Percentiles rank a stretch among this genome's conserved stretches.
Evolutionary conservation across 2,113 vertebrate genomes (phyloP).

Genomic region (Gallinago undulata): DNA sequence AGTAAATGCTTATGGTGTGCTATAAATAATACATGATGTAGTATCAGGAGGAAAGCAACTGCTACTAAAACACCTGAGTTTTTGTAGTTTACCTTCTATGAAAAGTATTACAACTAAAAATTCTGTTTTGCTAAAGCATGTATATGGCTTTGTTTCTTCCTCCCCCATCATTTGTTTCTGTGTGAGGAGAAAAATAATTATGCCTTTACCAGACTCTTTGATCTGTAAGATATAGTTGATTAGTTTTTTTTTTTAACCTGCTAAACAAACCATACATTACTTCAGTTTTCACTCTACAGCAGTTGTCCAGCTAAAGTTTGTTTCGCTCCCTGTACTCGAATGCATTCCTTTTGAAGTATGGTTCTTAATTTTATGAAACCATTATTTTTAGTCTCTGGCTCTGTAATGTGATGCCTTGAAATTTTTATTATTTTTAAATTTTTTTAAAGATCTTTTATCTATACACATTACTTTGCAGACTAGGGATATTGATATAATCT

Average conservation of each 20-base stretch:
- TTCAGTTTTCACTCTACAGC: not conserved
- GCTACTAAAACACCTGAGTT: not conserved
- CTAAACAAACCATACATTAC: not conserved
- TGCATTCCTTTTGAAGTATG: constrained; percentile 11
- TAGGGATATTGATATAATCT: not conserved
- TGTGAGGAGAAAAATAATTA: not conserved
- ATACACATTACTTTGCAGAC: not conserved
- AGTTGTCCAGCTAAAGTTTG: not conserved
- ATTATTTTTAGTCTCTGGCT: not conserved
- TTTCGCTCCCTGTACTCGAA: not conserved
- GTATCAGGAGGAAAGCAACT: not conserved
- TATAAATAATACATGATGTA: not conserved
- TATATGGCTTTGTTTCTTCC: not conserved
- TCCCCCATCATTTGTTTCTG: not conserved
- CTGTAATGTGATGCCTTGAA: not conserved
- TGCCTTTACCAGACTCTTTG: not conserved
- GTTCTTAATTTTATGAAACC: not conserved
- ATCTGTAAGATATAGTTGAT: not conserved
- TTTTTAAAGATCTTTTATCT: not conserved
- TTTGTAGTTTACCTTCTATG: not conserved
- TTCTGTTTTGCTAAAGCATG: not conserved
- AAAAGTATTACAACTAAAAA: not conserved
- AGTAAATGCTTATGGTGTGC: not conserved
- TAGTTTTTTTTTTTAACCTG: not conserved
- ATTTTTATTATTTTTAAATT: not conserved